Evolutionary conservation across 2,888 invertebrate species (phyloP).

Genomic region (Phania funesta): DNA sequence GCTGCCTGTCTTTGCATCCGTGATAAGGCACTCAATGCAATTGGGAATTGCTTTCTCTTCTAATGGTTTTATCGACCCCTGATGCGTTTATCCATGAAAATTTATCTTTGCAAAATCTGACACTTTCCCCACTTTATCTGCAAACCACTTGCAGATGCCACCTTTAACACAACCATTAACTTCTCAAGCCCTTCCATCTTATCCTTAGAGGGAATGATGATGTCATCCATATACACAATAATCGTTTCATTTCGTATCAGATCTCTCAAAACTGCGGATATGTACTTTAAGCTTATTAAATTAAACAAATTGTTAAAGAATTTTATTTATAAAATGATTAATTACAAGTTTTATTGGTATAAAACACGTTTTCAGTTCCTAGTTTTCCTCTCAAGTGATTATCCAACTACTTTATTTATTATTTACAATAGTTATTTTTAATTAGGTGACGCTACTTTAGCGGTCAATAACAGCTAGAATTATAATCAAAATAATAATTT

Average conservation of each 20-base stretch:
- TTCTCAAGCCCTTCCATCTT: constrained; percentile 34
- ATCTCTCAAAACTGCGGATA: background rate
- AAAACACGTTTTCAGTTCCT: too few species aligned
- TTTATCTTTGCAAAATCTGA: constrained; percentile 51
- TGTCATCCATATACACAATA: constrained; percentile 36
- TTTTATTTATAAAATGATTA: too few species aligned
- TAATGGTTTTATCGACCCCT: constrained; percentile 51
- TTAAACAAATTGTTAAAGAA: too few species aligned
- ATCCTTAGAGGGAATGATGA: constrained; percentile 57
- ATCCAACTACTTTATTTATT: too few species aligned
- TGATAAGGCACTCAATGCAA: constrained; percentile 32
- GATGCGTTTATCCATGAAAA: constrained; percentile 51
- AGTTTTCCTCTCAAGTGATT: too few species aligned
- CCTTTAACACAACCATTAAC: constrained; percentile 16
- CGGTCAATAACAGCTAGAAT: background rate
- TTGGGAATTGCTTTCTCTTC: constrained; percentile 51
- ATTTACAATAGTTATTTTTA: too few species aligned
- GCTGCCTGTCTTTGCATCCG: constrained; percentile 14
- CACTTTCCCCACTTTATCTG: constrained; percentile 59
- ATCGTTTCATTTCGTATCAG: constrained; percentile 16
- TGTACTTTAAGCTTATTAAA: background rate
- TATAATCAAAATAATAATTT: background rate
- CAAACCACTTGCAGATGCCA: constrained; percentile 40
- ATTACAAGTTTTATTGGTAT: too few species aligned
- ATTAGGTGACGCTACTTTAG: too few species aligned